These are phyloP conservation scores for Geococcyx californianus DNA, from an alignment of 2,113 vertebrate genomes.

Conservation along the genomic window DNA sequence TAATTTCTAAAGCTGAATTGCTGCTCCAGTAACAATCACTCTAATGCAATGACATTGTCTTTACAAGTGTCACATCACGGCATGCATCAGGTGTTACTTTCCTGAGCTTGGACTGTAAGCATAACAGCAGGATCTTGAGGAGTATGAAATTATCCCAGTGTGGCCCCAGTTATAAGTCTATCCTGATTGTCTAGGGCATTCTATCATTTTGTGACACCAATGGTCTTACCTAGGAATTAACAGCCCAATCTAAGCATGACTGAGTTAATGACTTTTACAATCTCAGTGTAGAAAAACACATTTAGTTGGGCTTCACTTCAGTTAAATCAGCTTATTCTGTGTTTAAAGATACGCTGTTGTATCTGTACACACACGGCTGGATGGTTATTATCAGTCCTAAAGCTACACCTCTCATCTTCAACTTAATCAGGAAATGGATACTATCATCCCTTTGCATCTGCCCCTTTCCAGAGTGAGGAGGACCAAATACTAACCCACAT, in stretches of 20 bases:
- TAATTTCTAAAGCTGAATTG: background rate
- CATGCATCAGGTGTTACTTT: background rate
- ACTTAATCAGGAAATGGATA: background rate
- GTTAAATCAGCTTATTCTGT: background rate
- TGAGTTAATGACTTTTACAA: background rate
- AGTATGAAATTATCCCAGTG: constrained; percentile 1
- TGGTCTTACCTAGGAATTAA: background rate
- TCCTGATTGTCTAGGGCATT: background rate
- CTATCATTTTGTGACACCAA: background rate
- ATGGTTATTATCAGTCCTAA: background rate
- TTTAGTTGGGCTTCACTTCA: background rate
- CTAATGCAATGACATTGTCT: constrained; percentile 4
- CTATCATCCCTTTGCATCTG: background rate
- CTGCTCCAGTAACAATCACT: background rate
- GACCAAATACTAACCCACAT: background rate
- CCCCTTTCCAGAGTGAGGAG: background rate
- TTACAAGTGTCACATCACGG: background rate
- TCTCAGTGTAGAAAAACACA: background rate
- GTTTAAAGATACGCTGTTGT: background rate
- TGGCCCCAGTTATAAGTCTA: background rate
- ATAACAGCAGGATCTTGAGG: constrained; percentile 52
- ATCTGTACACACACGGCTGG: background rate
- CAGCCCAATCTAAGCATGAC: background rate
- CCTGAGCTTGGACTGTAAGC: constrained; percentile 26
- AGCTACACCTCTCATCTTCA: background rate